phyloP scores from a whole-genome alignment of 30 jellyfish, hydroid and myxozoan species.

The Sanderia malayensis region DNA sequence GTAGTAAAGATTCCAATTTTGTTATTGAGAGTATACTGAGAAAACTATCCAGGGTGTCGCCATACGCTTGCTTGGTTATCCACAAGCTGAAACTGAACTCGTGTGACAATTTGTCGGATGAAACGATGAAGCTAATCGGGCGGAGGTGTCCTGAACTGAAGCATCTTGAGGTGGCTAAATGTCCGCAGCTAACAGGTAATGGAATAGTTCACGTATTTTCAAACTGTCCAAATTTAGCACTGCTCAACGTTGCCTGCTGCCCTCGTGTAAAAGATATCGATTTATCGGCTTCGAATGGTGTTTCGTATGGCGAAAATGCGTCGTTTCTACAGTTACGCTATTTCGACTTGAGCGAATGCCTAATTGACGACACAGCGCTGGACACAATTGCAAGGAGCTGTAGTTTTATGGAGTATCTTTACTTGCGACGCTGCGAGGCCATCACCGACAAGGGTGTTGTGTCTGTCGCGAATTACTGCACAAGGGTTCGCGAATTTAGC shows the following conservation, averaged over 20 bases:
- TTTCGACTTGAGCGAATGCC: slow-evolving; percentile 76
- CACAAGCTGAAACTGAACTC: slow-evolving; percentile 41
- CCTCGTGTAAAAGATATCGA: slow-evolving; percentile 49
- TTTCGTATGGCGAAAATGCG: slow-evolving; percentile 69
- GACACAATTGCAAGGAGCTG: slow-evolving; percentile 61
- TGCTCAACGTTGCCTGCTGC: slow-evolving; percentile 61
- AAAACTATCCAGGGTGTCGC: slow-evolving; percentile 63
- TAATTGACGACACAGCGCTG: slow-evolving; percentile 53
- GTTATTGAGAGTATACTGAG: slow-evolving; percentile 38
- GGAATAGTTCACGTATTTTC: slow-evolving; percentile 71
- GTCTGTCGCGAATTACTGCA: slow-evolving; percentile 68
- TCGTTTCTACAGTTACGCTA: slow-evolving; percentile 73
- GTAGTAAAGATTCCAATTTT: slow-evolving; percentile 37
- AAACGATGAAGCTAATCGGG: slow-evolving; percentile 59
- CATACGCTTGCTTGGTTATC: slow-evolving; percentile 72
- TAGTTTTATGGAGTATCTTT: slow-evolving; percentile 65
- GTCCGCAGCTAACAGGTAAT: slow-evolving; percentile 62
- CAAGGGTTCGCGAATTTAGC: slow-evolving; percentile 66
- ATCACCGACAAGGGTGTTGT: slow-evolving; percentile 68
- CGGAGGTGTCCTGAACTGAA: slow-evolving; percentile 77
- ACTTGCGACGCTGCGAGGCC: slow-evolving; percentile 71
- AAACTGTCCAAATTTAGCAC: slow-evolving; percentile 74
- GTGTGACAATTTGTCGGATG: slow-evolving; percentile 61
- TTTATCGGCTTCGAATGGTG: slow-evolving; percentile 25
- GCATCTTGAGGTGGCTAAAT: slow-evolving; percentile 48